Conservation (phyloP, 2,888 invertebrate genomes). For the Lottia scabra region DNA sequence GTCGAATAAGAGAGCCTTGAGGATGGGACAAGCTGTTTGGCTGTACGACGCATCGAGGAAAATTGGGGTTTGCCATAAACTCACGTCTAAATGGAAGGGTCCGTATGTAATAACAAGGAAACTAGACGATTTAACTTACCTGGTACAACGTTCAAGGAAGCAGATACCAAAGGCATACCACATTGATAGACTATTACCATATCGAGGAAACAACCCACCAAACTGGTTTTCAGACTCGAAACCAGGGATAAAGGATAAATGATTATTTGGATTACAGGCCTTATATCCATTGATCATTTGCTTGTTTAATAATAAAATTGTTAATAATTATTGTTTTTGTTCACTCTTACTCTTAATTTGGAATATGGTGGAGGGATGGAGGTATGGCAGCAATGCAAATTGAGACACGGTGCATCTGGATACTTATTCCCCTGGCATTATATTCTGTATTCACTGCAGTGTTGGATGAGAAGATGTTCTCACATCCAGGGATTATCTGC, state of each 20-base stretch:
- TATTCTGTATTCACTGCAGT: no score
- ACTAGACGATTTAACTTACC: conserved; percentile 9
- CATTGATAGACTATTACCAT: neutral
- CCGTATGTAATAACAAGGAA: neutral
- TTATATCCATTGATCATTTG: no score
- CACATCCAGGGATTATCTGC: no score
- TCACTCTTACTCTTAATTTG: no score
- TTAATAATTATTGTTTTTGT: no score
- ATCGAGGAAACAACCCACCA: neutral
- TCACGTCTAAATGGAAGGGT: conserved; percentile 8
- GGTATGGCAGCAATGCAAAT: no score
- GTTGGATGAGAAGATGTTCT: no score
- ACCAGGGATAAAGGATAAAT: neutral
- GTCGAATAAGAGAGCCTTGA: neutral
- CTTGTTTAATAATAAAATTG: no score
- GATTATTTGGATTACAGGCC: no score
- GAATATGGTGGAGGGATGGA: no score
- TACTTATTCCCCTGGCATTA: no score
- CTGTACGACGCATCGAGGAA: neutral
- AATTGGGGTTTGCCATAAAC: neutral
- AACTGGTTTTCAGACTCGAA: neutral
- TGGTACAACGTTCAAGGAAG: neutral
- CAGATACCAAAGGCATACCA: neutral
- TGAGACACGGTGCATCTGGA: no score
- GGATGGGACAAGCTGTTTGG: conserved; percentile 4